Percentiles rank a stretch among this genome's conserved stretches.
Evolutionary conservation across 1,140 invertebrate species (phyloP).

Genomic region (Stratiolaelaps scimitus): DNA sequence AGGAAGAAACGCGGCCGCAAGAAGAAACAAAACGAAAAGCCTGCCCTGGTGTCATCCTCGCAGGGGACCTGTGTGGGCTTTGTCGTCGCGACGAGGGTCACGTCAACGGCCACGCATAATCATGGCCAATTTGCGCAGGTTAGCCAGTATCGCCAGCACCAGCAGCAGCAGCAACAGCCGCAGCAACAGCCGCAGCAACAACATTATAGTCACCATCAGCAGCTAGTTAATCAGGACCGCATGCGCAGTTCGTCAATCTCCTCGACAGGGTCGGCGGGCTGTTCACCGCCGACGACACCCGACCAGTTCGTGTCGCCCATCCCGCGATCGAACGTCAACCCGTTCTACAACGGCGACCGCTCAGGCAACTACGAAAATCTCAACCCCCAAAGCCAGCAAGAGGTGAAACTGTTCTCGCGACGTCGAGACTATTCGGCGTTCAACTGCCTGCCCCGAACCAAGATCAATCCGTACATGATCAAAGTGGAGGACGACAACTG

Average conservation of each 20-base stretch:
- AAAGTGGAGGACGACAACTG: conserved; percentile 98
- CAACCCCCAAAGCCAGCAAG: not conserved
- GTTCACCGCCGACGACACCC: conserved; percentile 31
- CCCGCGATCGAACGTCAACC: conserved; percentile 75
- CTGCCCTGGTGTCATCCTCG: conserved; percentile 44
- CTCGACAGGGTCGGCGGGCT: conserved; percentile 32
- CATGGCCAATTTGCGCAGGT: no score
- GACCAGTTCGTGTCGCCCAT: conserved; percentile 51
- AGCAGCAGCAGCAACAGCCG: conserved; percentile 30
- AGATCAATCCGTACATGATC: conserved; percentile 96
- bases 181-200: no score
- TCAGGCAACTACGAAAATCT: conserved; percentile 19
- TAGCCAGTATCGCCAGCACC: not conserved
- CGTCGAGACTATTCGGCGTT: conserved; percentile 86
- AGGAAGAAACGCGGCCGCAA: conserved; percentile 43
- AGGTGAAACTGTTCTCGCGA: conserved; percentile 63
- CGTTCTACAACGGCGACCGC: conserved; percentile 64
- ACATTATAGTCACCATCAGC: no score
- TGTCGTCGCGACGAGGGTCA: not conserved
- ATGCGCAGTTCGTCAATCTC: conserved; percentile 38
- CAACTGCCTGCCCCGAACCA: conserved; percentile 78
- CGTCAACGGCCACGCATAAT: no score
- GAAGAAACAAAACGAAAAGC: conserved; percentile 48
- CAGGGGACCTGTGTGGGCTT: no score
- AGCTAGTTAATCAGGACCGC: conserved; percentile 35